Evolutionary conservation across 2,888 invertebrate genomes (phyloP), one percentile per base, ranked within the genome.

Genomic region (Lymantria dispar): DNA sequence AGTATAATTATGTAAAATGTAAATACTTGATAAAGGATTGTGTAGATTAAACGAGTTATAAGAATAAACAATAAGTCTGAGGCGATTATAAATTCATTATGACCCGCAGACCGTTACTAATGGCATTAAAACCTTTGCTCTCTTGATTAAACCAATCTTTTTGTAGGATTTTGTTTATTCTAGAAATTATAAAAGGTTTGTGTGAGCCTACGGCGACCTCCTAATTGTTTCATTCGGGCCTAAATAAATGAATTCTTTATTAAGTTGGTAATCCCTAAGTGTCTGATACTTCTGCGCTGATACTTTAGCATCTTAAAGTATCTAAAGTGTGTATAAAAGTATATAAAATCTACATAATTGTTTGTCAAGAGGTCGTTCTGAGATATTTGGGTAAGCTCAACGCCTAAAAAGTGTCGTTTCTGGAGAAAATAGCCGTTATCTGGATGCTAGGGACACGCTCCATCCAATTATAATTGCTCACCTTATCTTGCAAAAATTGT

Each of bases 331-430:
- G 50, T 58, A 64, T 63, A 54, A 64, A 60, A 68, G 58, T 64
- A 50, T 58, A 64, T 67, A 58, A 67, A 68, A 67, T 67, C 56
- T 67, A 64, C 66, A 67, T 67, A 67, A 67, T 67, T 67, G 68
- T 68, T 68, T 64, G 62, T 62, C 58, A 60, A 62, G 62, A 54
- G 59, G 52, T 50, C 64, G 49, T 47, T 53, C 58, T 56, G 54
- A 62, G 62, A 57, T 56, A 53, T 62, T 66, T 54, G 61, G 57
- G 60, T 56, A 53, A 58, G 62, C 64, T 58, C 40, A 38, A 55
- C 47, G 53, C 43, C 53, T 53, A 43, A 37, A 44, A 56, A 54
- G 47, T 50, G 54, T 56, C 60, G 49, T 56, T 58, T 44, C 50
- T 38, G 44, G 39, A 48, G 52, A 22, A 43, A 58, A 51, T 52